phyloP scores from a whole-genome alignment of 1,140 invertebrate genomes.

The Marisa cornuarietis region DNA sequence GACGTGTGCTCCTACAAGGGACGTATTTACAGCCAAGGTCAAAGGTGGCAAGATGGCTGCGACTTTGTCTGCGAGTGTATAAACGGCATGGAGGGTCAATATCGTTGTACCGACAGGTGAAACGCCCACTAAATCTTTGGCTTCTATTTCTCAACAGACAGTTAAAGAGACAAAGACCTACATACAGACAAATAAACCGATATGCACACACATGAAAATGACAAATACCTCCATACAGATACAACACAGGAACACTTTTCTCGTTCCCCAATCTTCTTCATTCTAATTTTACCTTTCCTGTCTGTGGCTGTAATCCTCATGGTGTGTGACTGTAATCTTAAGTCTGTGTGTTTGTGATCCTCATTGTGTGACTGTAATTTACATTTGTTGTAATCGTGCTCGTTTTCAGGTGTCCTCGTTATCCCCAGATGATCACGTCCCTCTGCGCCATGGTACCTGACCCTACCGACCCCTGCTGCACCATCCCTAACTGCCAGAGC shows the following conservation, averaged over 20 bases:
- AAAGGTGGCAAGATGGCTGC: constrained; percentile 50
- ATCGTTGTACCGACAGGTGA: constrained; percentile 47
- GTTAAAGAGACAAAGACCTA: too few relatives aligned
- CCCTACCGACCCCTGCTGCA: constrained; percentile 37
- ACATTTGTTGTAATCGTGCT: too few relatives aligned
- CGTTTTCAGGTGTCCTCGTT: constrained; percentile 29
- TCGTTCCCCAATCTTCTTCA: background rate
- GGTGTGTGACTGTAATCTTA: background rate
- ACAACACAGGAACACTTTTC: background rate
- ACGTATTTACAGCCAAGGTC: constrained; percentile 30
- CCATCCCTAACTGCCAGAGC: constrained; percentile 33
- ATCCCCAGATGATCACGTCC: constrained; percentile 13
- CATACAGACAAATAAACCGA: background rate
- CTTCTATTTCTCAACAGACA: background rate
- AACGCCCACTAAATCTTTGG: background rate
- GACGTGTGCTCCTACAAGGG: constrained; percentile 29
- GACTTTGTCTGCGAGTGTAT: constrained; percentile 45
- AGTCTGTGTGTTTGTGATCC: background rate
- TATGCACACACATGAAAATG: too few relatives aligned
- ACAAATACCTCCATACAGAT: background rate
- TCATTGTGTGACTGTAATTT: background rate
- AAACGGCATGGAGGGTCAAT: constrained; percentile 40
- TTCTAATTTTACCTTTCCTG: too few relatives aligned
- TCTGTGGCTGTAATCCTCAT: background rate
- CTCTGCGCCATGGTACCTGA: constrained; percentile 30